A percentile compares a stretch with the other conserved stretches of the same genome.
Evolutionary conservation across 2,888 invertebrate genomes (phyloP).

Genomic region (Herminia tarsipennalis): DNA sequence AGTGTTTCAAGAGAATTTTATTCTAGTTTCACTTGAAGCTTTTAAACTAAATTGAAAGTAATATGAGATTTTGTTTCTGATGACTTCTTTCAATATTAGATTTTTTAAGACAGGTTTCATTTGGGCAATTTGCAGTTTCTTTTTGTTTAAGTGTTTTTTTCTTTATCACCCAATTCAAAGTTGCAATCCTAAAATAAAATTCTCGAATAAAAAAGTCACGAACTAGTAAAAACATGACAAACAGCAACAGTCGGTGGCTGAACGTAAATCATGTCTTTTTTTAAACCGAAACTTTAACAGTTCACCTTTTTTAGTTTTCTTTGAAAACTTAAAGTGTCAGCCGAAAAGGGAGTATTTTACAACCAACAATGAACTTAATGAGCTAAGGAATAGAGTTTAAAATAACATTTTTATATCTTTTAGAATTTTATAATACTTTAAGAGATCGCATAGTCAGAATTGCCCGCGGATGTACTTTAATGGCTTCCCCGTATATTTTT

Average conservation of each 20-base stretch:
- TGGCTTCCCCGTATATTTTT: conserved; percentile 33
- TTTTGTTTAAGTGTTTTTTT: conserved; percentile 2
- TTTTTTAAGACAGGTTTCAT: neutral
- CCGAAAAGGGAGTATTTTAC: conserved; percentile 17
- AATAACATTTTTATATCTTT: conserved; percentile 36
- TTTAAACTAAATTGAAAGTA: neutral
- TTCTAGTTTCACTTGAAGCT: neutral
- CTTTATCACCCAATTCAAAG: conserved; percentile 5
- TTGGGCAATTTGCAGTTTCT: too few relatives aligned
- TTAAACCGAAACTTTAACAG: conserved; percentile 33
- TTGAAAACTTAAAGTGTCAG: conserved; percentile 42
- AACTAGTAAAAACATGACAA: conserved; percentile 27
- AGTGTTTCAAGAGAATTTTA: neutral
- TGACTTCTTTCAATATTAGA: neutral
- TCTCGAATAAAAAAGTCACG: conserved; percentile 7
- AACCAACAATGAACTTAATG: conserved; percentile 37
- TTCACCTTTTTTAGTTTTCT: conserved; percentile 40
- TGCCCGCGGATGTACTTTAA: conserved; percentile 45
- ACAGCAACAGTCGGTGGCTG: conserved; percentile 27
- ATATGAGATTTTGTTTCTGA: neutral
- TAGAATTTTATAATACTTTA: conserved; percentile 35
- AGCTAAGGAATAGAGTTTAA: conserved; percentile 43
- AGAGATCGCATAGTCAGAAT: conserved; percentile 34
- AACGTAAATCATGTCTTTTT: conserved; percentile 34
- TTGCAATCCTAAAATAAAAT: conserved; percentile 13